Conservation (phyloP, 2,113 vertebrate species). For the Mystacornis crossleyi region DNA sequence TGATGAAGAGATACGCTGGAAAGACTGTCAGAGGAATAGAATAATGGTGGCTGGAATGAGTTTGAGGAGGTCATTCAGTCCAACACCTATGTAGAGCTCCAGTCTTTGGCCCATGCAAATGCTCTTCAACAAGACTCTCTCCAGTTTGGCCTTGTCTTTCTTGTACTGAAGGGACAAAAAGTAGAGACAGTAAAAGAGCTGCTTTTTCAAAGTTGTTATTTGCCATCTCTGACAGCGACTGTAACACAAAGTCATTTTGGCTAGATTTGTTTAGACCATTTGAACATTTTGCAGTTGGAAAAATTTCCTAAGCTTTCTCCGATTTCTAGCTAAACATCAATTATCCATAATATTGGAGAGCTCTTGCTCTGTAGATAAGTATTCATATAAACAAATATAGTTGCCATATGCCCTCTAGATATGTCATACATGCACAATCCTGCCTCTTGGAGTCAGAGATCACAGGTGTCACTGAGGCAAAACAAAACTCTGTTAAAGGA, state of each 20-base stretch:
- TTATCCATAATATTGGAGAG: not conserved
- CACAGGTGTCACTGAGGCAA: not conserved
- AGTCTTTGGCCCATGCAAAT: not conserved
- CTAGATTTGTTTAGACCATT: not conserved
- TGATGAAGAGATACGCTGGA: not conserved
- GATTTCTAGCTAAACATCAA: not conserved
- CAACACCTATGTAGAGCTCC: accelerated
- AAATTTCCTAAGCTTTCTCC: not conserved
- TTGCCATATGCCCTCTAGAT: not conserved
- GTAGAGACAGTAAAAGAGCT: not conserved
- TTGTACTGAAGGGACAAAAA: not conserved
- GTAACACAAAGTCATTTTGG: not conserved
- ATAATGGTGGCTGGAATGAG: not conserved
- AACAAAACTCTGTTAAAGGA: not conserved
- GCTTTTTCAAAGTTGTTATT: not conserved
- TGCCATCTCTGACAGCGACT: not conserved
- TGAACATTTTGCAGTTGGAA: not conserved
- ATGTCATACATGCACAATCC: not conserved
- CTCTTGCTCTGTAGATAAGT: not conserved
- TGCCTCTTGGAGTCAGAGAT: not conserved
- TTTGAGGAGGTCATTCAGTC: not conserved
- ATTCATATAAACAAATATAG: not conserved
- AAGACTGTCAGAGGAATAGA: not conserved
- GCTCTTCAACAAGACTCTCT: not conserved
- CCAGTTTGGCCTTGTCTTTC: not conserved